Conservation (phyloP, 2,797 vertebrate species). For the Odontamblyopus rebecca region DNA sequence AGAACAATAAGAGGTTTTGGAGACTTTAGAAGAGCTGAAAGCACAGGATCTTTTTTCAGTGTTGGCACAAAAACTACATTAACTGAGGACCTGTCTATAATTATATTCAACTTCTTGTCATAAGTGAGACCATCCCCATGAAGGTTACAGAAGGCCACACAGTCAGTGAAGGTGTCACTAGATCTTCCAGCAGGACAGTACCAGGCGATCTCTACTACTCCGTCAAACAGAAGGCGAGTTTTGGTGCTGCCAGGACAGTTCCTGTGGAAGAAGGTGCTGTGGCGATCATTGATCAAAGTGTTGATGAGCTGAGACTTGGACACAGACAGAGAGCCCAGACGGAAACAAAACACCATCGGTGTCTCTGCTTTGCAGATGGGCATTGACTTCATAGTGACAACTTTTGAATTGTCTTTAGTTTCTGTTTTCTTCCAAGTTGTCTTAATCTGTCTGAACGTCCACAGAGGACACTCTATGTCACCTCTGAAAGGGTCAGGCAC, state of each 20-base stretch:
- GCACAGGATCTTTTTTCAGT: slow-evolving; percentile 23
- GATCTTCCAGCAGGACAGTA: slow-evolving; percentile 66
- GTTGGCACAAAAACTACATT: slow-evolving; percentile 62
- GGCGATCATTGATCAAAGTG: no score
- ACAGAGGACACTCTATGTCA: slow-evolving; percentile 69
- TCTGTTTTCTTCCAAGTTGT: slow-evolving; percentile 65
- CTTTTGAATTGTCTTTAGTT: slow-evolving; percentile 9
- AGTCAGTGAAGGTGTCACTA: slow-evolving; percentile 62
- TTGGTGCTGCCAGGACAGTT: slow-evolving; percentile 53
- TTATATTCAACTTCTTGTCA: slow-evolving; percentile 56
- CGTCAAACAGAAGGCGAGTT: slow-evolving; percentile 67
- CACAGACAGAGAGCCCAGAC: slow-evolving; percentile 67
- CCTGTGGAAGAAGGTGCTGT: no score
- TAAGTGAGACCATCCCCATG: slow-evolving; percentile 64
- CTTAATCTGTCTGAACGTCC: slow-evolving; percentile 62
- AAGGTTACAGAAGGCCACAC: slow-evolving; percentile 63
- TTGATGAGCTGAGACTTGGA: slow-evolving; percentile 72
- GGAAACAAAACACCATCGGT: slow-evolving; percentile 73
- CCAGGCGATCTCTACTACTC: slow-evolving; percentile 81
- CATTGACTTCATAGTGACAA: slow-evolving; percentile 33
- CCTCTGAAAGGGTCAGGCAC: slow-evolving; percentile 66
- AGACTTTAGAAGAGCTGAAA: slow-evolving; percentile 18
- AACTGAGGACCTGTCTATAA: slow-evolving; percentile 64
- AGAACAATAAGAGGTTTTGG: slow-evolving; percentile 68
- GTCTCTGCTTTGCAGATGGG: slow-evolving; percentile 57